phyloP scores from a whole-genome alignment of 2,888 invertebrate genomes.

The Pollenia labialis region DNA sequence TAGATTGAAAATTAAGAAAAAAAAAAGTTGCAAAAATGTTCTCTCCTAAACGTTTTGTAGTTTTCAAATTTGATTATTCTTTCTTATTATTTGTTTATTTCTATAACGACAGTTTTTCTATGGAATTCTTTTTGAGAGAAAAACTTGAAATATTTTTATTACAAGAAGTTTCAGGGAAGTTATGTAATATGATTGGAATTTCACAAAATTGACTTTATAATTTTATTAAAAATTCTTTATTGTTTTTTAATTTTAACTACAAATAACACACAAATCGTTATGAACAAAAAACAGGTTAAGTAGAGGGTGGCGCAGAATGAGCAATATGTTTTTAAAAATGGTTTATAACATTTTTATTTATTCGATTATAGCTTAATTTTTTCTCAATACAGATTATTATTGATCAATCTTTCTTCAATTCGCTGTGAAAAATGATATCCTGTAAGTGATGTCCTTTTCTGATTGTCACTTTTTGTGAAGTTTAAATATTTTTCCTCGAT shows the following conservation, averaged over 20 bases:
- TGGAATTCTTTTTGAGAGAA: background rate
- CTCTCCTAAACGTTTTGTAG: conserved; percentile 18
- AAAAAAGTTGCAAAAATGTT: background rate
- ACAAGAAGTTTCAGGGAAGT: background rate
- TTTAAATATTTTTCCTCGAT: no score
- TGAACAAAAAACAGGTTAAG: no score
- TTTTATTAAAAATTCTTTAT: background rate
- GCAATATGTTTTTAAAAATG: no score
- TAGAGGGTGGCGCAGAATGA: no score
- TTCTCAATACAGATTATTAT: no score
- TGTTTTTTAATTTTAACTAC: background rate
- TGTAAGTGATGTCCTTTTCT: no score
- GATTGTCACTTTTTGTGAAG: no score
- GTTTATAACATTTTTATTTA: no score
- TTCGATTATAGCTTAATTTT: no score
- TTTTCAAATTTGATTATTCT: conserved; percentile 32
- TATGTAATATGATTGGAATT: background rate
- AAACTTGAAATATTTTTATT: background rate
- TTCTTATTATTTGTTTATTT: conserved; percentile 7
- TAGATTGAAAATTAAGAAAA: background rate
- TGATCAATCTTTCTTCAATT: no score
- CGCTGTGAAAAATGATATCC: no score
- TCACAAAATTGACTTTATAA: background rate
- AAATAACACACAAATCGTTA: no score
- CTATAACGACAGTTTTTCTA: background rate